phyloP scores from a whole-genome alignment of 2,888 invertebrate genomes.

The Oscheius myriophilus region DNA sequence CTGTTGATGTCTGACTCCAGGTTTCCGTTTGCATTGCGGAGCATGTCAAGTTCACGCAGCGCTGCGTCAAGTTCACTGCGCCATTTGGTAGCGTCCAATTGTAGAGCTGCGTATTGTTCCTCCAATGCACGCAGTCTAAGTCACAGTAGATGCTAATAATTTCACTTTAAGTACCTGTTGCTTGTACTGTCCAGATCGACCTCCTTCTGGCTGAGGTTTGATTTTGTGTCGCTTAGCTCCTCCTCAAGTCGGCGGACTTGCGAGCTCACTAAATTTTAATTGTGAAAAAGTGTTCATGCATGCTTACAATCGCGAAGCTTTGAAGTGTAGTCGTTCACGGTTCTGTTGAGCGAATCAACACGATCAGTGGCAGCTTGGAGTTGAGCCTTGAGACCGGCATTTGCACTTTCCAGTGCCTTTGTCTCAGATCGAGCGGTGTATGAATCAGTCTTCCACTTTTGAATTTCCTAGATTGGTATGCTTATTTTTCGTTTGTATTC shows the following conservation, averaged over 20 bases:
- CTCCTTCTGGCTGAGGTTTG: constrained; percentile 58
- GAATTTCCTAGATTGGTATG: constrained; percentile 54
- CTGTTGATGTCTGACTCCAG: constrained; percentile 59
- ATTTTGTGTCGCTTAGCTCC: constrained; percentile 62
- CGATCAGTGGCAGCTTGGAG: constrained; percentile 63
- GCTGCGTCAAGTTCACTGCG: constrained; percentile 53
- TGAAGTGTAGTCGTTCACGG: constrained; percentile 62
- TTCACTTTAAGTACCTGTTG: constrained; percentile 43
- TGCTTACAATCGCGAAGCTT: constrained; percentile 66
- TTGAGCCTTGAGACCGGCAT: constrained; percentile 65
- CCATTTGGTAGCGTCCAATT: constrained; percentile 58
- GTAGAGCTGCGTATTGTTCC: constrained; percentile 61
- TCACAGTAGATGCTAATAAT: neutral
- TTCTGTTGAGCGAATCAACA: constrained; percentile 64
- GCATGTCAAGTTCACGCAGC: constrained; percentile 60
- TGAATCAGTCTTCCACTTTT: constrained; percentile 69
- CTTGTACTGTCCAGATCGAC: constrained; percentile 63
- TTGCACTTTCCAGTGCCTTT: constrained; percentile 65
- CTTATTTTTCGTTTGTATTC: neutral
- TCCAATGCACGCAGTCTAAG: constrained; percentile 58
- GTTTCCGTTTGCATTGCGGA: constrained; percentile 57
- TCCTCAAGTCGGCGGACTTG: constrained; percentile 69
- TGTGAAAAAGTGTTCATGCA: neutral
- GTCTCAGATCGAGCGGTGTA: constrained; percentile 65
- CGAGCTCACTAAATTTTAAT: constrained; percentile 54